These are phyloP conservation scores for Apis mellifera DNA, from an alignment of 1,140 invertebrate genomes.

Conservation along the genomic window DNA sequence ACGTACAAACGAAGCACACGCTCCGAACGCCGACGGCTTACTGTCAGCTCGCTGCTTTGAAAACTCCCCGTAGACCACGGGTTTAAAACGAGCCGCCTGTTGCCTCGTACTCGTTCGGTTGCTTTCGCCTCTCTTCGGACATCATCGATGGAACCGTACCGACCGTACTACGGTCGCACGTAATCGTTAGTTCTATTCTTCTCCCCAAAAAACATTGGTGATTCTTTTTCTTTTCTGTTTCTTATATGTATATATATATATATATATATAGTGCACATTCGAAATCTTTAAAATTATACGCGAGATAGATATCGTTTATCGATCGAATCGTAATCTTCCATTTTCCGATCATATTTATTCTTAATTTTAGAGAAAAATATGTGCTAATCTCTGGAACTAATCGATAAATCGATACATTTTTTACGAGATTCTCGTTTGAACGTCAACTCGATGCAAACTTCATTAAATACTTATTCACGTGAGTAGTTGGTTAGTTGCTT, in stretches of 20 bases:
- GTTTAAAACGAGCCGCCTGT: slow-evolving; percentile 74
- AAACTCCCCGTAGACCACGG: slow-evolving; percentile 39
- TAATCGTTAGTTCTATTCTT: neutral
- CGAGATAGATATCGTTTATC: no score
- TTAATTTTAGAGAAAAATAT: no score
- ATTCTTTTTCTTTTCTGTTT: neutral
- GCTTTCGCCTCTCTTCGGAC: slow-evolving; percentile 51
- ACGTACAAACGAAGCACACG: slow-evolving; percentile 20
- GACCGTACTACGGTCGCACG: slow-evolving; percentile 3
- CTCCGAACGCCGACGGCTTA: slow-evolving; percentile 66
- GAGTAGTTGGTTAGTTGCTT: no score
- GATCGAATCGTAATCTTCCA: no score
- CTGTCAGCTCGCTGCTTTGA: slow-evolving; percentile 60
- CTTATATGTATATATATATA: neutral
- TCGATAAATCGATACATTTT: neutral
- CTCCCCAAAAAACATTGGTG: neutral
- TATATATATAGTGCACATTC: neutral
- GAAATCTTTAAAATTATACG: no score
- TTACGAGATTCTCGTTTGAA: neutral
- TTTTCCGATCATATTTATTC: neutral
- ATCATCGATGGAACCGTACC: slow-evolving; percentile 25
- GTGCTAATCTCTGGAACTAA: neutral
- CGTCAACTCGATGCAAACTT: neutral
- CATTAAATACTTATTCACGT: no score
- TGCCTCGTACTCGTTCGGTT: slow-evolving; percentile 68